Evolutionary conservation across 2,888 invertebrate species (phyloP).

Genomic region (Rutpela maculata): DNA sequence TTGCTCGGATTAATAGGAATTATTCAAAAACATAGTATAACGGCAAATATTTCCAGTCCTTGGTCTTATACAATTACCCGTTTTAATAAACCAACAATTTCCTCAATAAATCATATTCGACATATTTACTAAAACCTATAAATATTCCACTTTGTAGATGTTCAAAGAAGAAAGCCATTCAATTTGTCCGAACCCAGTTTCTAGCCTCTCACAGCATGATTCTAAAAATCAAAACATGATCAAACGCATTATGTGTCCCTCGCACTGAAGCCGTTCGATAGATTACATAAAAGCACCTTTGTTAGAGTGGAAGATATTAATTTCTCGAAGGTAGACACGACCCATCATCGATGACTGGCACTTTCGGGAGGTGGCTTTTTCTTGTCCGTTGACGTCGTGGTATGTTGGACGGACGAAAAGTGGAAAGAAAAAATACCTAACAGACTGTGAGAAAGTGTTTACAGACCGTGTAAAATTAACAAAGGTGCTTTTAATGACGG

Average conservation of each 20-base stretch:
- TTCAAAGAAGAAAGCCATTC: background rate
- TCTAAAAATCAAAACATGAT: background rate
- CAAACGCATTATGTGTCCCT: background rate
- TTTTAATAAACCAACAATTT: background rate
- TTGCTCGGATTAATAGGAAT: too few species aligned
- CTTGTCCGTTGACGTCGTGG: background rate
- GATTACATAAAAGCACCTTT: constrained; percentile 38
- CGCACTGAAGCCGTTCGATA: constrained; percentile 8
- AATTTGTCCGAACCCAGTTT: background rate
- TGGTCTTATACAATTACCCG: background rate
- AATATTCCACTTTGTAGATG: background rate
- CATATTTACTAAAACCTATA: background rate
- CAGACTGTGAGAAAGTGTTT: background rate
- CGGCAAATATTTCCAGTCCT: too few species aligned
- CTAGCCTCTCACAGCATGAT: background rate
- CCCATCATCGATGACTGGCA: constrained; percentile 31
- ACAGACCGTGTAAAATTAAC: constrained; percentile 2
- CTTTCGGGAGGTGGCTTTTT: constrained; percentile 14
- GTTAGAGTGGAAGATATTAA: constrained; percentile 38
- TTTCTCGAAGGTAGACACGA: constrained; percentile 25
- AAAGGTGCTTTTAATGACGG: constrained; percentile 1
- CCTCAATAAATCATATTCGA: background rate
- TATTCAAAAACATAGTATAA: too few species aligned
- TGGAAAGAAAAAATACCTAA: background rate
- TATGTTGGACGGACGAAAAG: background rate